Base-by-base conservation (phyloP, 2,797 vertebrate species). In the Menidia menidia region DNA sequence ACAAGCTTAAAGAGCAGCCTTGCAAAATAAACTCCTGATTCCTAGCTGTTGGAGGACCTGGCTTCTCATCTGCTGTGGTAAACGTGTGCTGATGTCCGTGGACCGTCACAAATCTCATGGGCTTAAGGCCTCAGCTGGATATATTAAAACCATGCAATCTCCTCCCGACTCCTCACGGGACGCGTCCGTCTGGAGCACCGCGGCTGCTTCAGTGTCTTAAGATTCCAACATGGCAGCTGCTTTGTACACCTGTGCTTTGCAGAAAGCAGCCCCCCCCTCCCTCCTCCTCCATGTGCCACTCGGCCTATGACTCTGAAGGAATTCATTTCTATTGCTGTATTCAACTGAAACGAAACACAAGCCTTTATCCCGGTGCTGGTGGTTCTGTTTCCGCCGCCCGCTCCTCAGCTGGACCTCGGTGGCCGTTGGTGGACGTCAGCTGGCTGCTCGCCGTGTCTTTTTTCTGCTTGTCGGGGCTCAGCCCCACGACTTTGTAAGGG, bases 161-260 rank as follows among this genome's bases (percentile, higher is more conserved):
- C 68, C 69, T 69, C 73, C 35, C 61, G 55, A 44, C 71, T 80
- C 70, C 62, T 71, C 33, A 64, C 67, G 81, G 78, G 75, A 85
- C 25, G 73, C 84, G 88, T 75, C 85, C 76, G 73, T 71, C 86
- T 52, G 68, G 66, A 84, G 75, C 82, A 64, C 68, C 75, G 81
- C 82, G 77, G 80, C 75, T 79, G 80, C 75, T 75, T 45, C 85
- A 71, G 86, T 87, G 88, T 92, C 88, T 91, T 88, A 25, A 74
- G 54, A 70, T 73, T 48, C 61, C 72, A 77, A 77, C 72, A 73
- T 69, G 85, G 84, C 85, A 82, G 84, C 88, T 86, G 77, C 78
- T 87, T 78, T 71, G 12, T 60, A 63, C 69, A 71, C 64, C 55
- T 56, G 1, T 15, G 75, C 81, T 25, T 25, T 76, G 76, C 72